A percentile compares a stretch with the other conserved stretches of the same genome.
These are phyloP conservation scores for Zygaena filipendulae DNA, from an alignment of 2,888 invertebrate genomes.

Conservation along the genomic window DNA sequence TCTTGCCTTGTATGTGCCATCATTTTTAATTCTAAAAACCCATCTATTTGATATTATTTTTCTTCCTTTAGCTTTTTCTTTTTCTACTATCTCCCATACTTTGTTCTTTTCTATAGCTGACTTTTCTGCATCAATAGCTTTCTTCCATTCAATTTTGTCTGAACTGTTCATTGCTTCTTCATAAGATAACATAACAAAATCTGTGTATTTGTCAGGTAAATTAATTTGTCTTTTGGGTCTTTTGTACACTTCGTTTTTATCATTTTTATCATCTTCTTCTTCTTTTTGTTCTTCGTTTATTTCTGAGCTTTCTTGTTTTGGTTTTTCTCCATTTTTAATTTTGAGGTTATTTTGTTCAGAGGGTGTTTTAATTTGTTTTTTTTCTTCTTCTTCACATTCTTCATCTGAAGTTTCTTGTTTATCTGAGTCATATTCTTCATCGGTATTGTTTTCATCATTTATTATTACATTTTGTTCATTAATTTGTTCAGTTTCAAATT, in stretches of 20 bases:
- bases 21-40: constrained; percentile 3
- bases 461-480: no score
- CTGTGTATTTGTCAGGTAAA: not conserved
- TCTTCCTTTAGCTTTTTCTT: not conserved
- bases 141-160: no score
- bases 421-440: no score
- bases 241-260: not conserved
- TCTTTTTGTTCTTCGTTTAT: not conserved
- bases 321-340: not conserved
- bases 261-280: not conserved
- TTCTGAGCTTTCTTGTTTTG: not conserved
- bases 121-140: no score
- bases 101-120: not conserved
- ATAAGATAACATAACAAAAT: not conserved
- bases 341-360: not conserved
- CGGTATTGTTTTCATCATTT: no score
- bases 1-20: constrained; percentile 2
- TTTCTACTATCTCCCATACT: not conserved
- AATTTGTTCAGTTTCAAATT: no score
- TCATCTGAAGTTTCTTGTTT: not conserved
- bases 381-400: not conserved
- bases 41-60: constrained; percentile 1
- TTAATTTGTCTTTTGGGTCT: not conserved
- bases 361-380: not conserved
- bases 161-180: not conserved